A percentile compares a stretch with the other conserved stretches of the same genome.
These are phyloP conservation scores for Monochamus saltuarius DNA, from an alignment of 1,140 invertebrate species.

Conservation along the genomic window DNA sequence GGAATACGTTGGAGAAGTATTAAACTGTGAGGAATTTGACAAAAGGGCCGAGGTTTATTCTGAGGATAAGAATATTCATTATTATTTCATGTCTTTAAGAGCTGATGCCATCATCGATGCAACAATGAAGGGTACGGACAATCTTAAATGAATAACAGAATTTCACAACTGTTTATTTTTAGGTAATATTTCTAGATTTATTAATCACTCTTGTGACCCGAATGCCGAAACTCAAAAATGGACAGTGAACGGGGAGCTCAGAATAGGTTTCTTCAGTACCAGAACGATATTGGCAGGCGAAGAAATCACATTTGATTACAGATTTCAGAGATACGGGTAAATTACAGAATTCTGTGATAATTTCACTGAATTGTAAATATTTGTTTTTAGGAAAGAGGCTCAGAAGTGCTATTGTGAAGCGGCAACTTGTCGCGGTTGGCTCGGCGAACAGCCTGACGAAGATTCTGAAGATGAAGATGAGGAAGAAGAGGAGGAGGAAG, in stretches of 20 bases:
- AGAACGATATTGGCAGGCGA: conserved; percentile 79
- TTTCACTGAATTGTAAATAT: conserved; percentile 12
- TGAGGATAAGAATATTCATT: conserved; percentile 88
- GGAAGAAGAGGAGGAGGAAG: conserved; percentile 59
- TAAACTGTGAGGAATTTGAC: conserved; percentile 88
- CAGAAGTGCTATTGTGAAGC: conserved; percentile 93
- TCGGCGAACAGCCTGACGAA: conserved; percentile 79
- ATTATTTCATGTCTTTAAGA: conserved; percentile 97
- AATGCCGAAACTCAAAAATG: conserved; percentile 99
- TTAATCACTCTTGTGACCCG: conserved; percentile 98
- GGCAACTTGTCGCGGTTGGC: conserved; percentile 83
- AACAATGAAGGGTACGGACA: conserved; percentile 68
- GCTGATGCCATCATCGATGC: conserved; percentile 96
- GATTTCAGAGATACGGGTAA: conserved; percentile 95
- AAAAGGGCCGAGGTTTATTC: conserved; percentile 88
- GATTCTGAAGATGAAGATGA: conserved; percentile 63
- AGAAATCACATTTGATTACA: conserved; percentile 98
- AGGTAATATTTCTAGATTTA: conserved; percentile 91
- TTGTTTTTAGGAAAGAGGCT: conserved; percentile 74
- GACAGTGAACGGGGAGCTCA: conserved; percentile 94
- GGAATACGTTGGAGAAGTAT: conserved; percentile 98
- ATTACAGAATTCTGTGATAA: conserved; percentile 41
- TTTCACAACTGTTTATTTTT: conserved; percentile 20
- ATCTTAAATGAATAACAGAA: not conserved
- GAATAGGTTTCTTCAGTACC: conserved; percentile 95